Evolutionary conservation across 30 jellyfish, hydroid and myxozoan genomes (phyloP), one percentile per base, ranked within the genome.

Genomic region (Pseudorhiza aurosa): DNA sequence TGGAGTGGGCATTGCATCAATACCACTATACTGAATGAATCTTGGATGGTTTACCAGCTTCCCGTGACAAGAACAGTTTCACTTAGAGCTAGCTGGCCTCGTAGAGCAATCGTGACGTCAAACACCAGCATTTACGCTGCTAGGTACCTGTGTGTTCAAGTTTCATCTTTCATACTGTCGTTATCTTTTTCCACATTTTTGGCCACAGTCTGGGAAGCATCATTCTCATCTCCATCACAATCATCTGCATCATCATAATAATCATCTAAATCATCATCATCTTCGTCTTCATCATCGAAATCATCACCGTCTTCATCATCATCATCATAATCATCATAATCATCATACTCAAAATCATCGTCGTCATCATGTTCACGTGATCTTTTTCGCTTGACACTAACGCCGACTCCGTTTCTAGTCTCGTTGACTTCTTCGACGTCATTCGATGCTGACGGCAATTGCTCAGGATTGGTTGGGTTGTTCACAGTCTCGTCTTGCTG

Each of bases 331-430:
- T 73, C 74, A 30, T 73, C 72, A 39, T 32, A 35, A 73, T 73
- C 65, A 51, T 32, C 68, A 39, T 32, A 35, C 51, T 73, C 65
- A 51, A 17, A 46, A 36, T 49, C 72, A 5, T 47, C 77, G 14
- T 42, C 53, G 31, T 33, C 60, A 39, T 14, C 50, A 18, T 47
- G 32, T 6, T 68, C 78, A n/a, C 70, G 25, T 18, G 88, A 36
- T 36, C 91, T 46, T 65, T 80, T 80, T 28, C 91, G 60, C 45
- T 80, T 80, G 12, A 80, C 67, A 40, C 91, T 64, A 9, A 22
- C 44, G 35, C 84, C 72, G n/a, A 44, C 68, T 27, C 84, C 73
- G 1, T 28, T 43, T 28, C 17, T 76, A 18, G 17, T 45, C 31
- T 25, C 81, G 21, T 30, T 50, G 25, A 11, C 12, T 17, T 58